phyloP scores from a whole-genome alignment of 2,797 vertebrate species.

The Eupleurogrammus muticus region DNA sequence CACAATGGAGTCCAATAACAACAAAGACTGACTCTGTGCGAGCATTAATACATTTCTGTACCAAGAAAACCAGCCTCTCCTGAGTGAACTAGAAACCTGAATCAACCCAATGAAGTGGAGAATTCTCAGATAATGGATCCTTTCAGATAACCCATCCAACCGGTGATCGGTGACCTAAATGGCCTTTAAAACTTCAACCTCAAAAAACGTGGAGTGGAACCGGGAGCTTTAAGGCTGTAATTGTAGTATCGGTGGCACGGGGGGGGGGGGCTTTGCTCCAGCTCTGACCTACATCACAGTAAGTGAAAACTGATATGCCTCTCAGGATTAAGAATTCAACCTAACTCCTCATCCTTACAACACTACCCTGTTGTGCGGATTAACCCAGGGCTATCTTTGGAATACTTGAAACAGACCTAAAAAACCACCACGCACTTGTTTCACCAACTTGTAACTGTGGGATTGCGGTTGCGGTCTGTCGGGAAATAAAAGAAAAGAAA shows the following conservation, averaged over 20 bases:
- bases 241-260: slow-evolving; percentile 60
- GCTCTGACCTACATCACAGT: slow-evolving; percentile 80
- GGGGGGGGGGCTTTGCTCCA: slow-evolving; percentile 61
- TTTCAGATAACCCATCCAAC: slow-evolving; percentile 15
- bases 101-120: background rate
- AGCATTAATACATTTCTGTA: no score
- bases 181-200: slow-evolving; percentile 50
- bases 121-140: background rate
- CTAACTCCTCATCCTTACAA: slow-evolving; percentile 64
- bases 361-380: slow-evolving; percentile 71
- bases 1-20: no score
- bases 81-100: background rate
- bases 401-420: slow-evolving; percentile 62
- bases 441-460: slow-evolving; percentile 42
- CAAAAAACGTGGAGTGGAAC: slow-evolving; percentile 20
- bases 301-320: slow-evolving; percentile 75
- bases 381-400: slow-evolving; percentile 74
- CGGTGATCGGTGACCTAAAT: slow-evolving; percentile 45
- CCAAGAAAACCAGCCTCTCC: no score
- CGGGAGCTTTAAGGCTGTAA: slow-evolving; percentile 44
- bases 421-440: slow-evolving; percentile 54
- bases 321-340: slow-evolving; percentile 78
- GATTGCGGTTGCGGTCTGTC: slow-evolving; percentile 16
- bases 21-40: no score
- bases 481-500: no score